Evolutionary conservation across 2,797 vertebrate species (phyloP).

Genomic region (Zenarchopterus dispar): DNA sequence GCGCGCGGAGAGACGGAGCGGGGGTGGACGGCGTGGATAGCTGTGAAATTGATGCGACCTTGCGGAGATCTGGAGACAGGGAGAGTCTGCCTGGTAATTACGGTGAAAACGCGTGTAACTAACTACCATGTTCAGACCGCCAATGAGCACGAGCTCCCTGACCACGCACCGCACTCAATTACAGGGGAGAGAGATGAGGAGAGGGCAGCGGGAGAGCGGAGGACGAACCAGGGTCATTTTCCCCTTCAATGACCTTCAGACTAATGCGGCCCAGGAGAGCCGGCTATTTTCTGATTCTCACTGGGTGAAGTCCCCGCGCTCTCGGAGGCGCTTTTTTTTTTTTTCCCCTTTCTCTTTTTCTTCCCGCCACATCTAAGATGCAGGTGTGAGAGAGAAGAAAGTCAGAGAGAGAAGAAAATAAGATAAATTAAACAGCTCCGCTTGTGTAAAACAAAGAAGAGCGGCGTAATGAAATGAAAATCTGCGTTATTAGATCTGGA

Average conservation of each 20-base stretch:
- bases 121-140: constrained; percentile 77
- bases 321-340: constrained; percentile 22
- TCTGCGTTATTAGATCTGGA: constrained; percentile 13
- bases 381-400: constrained; percentile 36
- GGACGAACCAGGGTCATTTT: constrained; percentile 71
- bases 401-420: constrained; percentile 3
- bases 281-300: constrained; percentile 74
- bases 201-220: constrained; percentile 60
- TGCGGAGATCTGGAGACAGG: constrained; percentile 75
- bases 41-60: constrained; percentile 82
- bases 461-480: constrained; percentile 10
- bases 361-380: constrained; percentile 20
- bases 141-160: constrained; percentile 73
- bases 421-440: constrained; percentile 23
- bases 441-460: constrained; percentile 33
- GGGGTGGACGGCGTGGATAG: constrained; percentile 58
- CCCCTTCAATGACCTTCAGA: constrained; percentile 79
- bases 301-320: constrained; percentile 64
- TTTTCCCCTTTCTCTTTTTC: background rate
- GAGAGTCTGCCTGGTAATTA: constrained; percentile 79
- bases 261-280: constrained; percentile 78
- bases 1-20: constrained; percentile 40
- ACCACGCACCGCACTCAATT: constrained; percentile 76
- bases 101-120: constrained; percentile 81
- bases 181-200: constrained; percentile 65